A percentile compares a stretch with the other conserved stretches of the same genome.
phyloP scores from a whole-genome alignment of 2,888 invertebrate species.

The Liopterus haemorrhoidalis region DNA sequence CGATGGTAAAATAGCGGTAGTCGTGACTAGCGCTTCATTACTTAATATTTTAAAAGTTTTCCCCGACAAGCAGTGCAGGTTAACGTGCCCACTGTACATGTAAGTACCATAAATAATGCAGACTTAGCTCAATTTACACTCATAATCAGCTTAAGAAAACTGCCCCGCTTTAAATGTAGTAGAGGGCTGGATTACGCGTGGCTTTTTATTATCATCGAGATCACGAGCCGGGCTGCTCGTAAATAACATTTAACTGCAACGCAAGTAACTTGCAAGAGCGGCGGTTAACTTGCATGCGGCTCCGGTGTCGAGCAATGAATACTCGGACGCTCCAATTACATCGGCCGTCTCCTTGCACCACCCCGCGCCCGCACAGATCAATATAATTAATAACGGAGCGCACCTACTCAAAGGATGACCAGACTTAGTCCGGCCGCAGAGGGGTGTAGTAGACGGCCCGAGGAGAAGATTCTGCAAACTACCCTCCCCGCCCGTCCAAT shows the following conservation, averaged over 20 bases:
- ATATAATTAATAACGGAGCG: no score
- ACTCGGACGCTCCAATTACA: no score
- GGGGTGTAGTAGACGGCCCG: no score
- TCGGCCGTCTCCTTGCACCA: constrained; percentile 3
- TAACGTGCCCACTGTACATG: constrained; percentile 38
- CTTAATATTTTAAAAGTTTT: constrained; percentile 31
- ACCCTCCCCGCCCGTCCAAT: no score
- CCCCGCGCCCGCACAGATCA: not conserved
- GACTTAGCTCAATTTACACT: constrained; percentile 49
- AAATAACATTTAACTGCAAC: constrained; percentile 42
- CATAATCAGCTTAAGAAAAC: constrained; percentile 50
- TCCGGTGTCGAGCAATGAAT: no score
- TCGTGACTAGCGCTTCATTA: constrained; percentile 25
- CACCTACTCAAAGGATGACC: no score
- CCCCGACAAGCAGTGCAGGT: constrained; percentile 18
- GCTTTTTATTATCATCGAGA: constrained; percentile 41
- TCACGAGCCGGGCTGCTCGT: constrained; percentile 39
- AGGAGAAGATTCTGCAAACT: not conserved
- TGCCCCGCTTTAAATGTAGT: constrained; percentile 45
- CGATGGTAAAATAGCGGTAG: constrained; percentile 7
- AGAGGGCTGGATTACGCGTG: constrained; percentile 43
- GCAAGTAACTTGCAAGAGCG: no score
- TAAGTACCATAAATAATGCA: constrained; percentile 48
- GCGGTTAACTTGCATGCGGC: no score
- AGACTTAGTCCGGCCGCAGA: no score